phyloP scores from a whole-genome alignment of 2,888 invertebrate species.

The Standfussiana lucernea region DNA sequence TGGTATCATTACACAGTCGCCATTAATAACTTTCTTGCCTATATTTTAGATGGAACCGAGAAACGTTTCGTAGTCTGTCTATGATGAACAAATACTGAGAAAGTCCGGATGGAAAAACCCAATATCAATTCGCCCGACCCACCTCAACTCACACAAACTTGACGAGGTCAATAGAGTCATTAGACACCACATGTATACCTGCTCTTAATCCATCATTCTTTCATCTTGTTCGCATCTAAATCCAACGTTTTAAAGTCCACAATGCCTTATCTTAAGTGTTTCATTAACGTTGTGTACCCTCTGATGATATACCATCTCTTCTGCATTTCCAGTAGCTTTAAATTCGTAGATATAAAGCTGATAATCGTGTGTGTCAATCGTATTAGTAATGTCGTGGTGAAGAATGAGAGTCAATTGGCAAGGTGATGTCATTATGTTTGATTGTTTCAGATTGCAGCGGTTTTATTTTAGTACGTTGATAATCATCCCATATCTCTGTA shows the following conservation, averaged over 20 bases:
- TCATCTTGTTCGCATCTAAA: conserved; percentile 12
- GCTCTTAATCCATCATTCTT: conserved; percentile 1
- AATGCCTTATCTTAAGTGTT: conserved; percentile 14
- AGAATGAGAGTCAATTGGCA: conserved; percentile 75
- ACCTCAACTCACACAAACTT: conserved; percentile 55
- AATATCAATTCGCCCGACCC: no score
- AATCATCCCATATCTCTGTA: background rate
- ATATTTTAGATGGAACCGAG: background rate
- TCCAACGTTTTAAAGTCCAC: conserved; percentile 35
- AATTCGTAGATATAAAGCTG: conserved; percentile 30
- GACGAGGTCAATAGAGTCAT: conserved; percentile 72
- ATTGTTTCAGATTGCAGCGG: conserved; percentile 34
- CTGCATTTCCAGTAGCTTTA: conserved; percentile 29
- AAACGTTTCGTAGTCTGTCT: background rate
- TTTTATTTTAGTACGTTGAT: conserved; percentile 38
- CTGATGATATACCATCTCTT: conserved; percentile 37
- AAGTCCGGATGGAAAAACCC: no score
- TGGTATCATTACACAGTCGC: background rate
- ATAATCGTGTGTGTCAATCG: conserved; percentile 31
- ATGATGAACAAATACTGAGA: no score
- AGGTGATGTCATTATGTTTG: conserved; percentile 70
- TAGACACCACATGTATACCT: conserved; percentile 64
- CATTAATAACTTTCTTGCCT: background rate
- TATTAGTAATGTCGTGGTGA: conserved; percentile 14
- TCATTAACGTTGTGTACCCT: conserved; percentile 35